These are phyloP conservation scores for Lampris megalopsis DNA, from an alignment of 2,113 vertebrate species.

Conservation along the genomic window DNA sequence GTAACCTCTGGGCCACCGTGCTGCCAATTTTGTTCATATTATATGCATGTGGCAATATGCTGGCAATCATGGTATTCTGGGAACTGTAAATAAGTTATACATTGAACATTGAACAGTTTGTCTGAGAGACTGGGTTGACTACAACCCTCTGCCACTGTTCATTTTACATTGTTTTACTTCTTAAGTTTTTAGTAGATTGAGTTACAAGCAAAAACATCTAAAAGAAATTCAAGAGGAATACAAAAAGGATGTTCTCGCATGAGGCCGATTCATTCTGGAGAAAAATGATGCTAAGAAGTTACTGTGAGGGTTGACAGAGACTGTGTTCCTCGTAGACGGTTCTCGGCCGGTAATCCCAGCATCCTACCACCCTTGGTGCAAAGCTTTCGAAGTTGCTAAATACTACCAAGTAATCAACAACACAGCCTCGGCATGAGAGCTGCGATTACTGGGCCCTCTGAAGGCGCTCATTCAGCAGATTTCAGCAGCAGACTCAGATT, in stretches of 20 bases:
- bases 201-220: neutral
- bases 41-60: too few relatives aligned
- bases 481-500: neutral
- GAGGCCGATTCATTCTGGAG: neutral
- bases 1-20: too few relatives aligned
- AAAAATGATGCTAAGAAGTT: neutral
- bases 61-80: too few relatives aligned
- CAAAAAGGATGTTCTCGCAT: neutral
- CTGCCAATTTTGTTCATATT: too few relatives aligned
- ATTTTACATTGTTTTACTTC: too few relatives aligned
- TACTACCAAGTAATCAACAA: neutral
- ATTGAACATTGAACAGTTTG: too few relatives aligned
- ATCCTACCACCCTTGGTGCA: neutral
- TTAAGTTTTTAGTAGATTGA: conserved; percentile 25
- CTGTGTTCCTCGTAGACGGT: neutral
- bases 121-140: too few relatives aligned
- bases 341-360: neutral
- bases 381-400: neutral
- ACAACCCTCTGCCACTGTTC: too few relatives aligned
- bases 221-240: too few relatives aligned
- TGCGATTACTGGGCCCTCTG: neutral
- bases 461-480: neutral
- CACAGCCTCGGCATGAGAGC: neutral
- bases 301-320: neutral
- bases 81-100: too few relatives aligned